Evolutionary conservation across 2,797 vertebrate genomes (phyloP), one percentile per base, ranked within the genome.

Genomic region (Phylloscopus collybita): DNA sequence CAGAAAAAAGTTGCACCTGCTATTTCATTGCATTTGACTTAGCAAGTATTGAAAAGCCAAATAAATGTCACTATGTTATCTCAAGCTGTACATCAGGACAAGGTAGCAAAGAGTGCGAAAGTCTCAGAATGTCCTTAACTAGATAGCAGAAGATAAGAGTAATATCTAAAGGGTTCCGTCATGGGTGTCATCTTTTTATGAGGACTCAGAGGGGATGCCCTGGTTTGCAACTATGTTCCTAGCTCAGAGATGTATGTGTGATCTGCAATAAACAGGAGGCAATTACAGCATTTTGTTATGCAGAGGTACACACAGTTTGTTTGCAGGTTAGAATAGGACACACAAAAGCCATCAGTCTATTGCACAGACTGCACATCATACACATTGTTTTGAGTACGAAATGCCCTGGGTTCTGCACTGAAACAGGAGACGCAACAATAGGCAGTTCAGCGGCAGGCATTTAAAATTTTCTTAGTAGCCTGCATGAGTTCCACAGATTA

Each of bases 231-330:
- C 25, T 20, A 64, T 30, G 6, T 13, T n/a, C 36, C 70, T n/a
- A 70, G 19, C 59, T 47, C n/a, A 15, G 32, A 69, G 34, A 62
- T 0, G 0, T 70, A 50, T 0, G 2, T 1, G 0, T 22, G 34
- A 73, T 59, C 56, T 50, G 44, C 38, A 67, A 36, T 3, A 36
- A 13, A 78, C 6, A 79, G 44, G 60, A 14, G 34, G 26, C 29
- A 88, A 22, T 21, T 50, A 34, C 13, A 67, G 65, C 42, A 32
- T 45, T 80, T 60, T 49, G 18, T 60, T 45, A 73, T 9, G 5
- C 11, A 78, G 16, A 18, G 29, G 29, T 65, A 65, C 6, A 47
- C 9, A 6, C 0, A 6, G 7, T 8, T 67, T 54, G 29, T 49
- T 50, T 62, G 40, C 64, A 76, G 27, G 36, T 71, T 69, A 74